Conservation (phyloP, 92 coral and sea anemone species). For the Epizoanthus rinbou region DNA sequence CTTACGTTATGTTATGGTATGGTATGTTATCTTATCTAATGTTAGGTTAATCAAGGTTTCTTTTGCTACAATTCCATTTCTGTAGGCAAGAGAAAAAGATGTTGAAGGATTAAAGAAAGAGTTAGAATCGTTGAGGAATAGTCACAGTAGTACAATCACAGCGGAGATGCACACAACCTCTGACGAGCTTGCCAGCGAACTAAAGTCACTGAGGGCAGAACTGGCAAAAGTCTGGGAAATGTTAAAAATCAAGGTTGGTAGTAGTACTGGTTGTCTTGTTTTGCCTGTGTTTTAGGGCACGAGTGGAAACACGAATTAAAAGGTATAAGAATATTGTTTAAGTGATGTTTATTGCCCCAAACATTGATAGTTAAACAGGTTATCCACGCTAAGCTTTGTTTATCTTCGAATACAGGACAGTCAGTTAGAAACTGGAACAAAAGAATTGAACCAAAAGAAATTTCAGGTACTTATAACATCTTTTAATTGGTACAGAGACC, state of each 20-base stretch:
- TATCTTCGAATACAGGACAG: constrained; percentile 32
- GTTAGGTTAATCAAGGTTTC: too few relatives aligned
- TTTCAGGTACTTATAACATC: constrained; percentile 25
- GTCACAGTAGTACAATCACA: neutral
- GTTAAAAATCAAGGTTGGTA: constrained; percentile 68
- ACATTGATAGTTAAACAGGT: too few relatives aligned
- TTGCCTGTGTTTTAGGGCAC: neutral
- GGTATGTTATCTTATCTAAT: too few relatives aligned
- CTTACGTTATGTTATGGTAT: too few relatives aligned
- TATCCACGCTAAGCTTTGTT: neutral
- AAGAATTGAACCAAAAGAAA: constrained; percentile 42
- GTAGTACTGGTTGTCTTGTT: too few relatives aligned
- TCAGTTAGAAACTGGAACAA: constrained; percentile 35
- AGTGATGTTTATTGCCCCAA: too few relatives aligned
- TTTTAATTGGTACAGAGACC: too few relatives aligned
- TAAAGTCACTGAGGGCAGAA: constrained; percentile 65
- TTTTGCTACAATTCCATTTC: neutral
- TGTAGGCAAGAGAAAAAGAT: constrained; percentile 4
- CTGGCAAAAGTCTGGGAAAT: constrained; percentile 74
- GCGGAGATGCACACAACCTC: constrained; percentile 2
- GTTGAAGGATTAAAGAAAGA: neutral
- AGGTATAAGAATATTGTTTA: too few relatives aligned
- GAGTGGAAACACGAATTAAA: neutral
- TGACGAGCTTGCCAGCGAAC: constrained; percentile 56
- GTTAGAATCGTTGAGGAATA: neutral